A percentile compares a stretch with the other conserved stretches of the same genome.
Evolutionary conservation across 2,797 vertebrate species (phyloP).

Genomic region (Scarus forsteni): DNA sequence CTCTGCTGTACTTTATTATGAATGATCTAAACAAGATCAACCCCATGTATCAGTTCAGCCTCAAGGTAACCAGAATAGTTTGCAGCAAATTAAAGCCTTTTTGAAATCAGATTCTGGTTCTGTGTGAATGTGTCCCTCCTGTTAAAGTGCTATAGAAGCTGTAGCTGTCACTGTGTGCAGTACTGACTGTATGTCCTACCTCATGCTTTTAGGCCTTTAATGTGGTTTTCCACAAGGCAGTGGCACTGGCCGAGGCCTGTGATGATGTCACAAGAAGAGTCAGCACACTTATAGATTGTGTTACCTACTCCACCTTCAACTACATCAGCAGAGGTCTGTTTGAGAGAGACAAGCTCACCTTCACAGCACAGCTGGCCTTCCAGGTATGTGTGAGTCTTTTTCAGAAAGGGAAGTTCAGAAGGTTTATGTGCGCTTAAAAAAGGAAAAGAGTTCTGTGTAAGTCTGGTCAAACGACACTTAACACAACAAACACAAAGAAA

Average conservation of each 20-base stretch:
- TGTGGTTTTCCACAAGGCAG: constrained; percentile 87
- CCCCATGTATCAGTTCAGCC: constrained; percentile 88
- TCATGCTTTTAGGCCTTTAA: constrained; percentile 82
- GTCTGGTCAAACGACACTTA: too few species aligned
- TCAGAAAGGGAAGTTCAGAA: background rate
- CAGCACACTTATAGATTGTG: constrained; percentile 79
- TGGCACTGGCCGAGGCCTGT: constrained; percentile 78
- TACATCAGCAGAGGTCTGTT: constrained; percentile 86
- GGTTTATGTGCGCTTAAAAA: too few species aligned
- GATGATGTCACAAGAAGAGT: constrained; percentile 79
- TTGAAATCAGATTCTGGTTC: too few species aligned
- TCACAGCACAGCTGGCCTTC: constrained; percentile 84
- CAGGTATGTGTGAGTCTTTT: constrained; percentile 65
- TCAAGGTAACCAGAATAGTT: constrained; percentile 68
- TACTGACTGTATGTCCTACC: too few species aligned
- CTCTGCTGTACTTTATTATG: constrained; percentile 88
- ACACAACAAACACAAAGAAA: too few species aligned
- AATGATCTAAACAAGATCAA: constrained; percentile 92
- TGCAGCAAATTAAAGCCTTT: background rate
- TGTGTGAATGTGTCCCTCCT: background rate
- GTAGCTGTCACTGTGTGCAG: background rate
- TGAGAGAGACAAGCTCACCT: constrained; percentile 87
- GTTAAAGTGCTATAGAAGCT: background rate
- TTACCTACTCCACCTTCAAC: constrained; percentile 86
- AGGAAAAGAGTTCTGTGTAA: too few species aligned